Evolutionary conservation across 2,113 vertebrate species (phyloP).

Genomic region (Sinocyclocheilus anshuiensis): DNA sequence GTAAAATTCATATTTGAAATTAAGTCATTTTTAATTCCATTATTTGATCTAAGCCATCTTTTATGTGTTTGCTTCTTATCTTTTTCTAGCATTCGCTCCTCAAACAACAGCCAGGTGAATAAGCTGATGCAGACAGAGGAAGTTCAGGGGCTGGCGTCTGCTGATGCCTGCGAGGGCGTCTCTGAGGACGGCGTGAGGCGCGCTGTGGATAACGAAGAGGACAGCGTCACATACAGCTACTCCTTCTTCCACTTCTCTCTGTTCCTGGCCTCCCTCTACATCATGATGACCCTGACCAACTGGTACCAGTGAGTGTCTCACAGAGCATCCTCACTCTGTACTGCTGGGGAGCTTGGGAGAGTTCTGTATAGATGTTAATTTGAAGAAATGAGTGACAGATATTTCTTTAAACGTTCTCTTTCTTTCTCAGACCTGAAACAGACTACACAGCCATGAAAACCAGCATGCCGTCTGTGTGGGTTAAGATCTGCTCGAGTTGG

Average conservation of each 20-base stretch:
- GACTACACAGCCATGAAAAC: conserved; percentile 76
- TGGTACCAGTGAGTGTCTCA: conserved; percentile 88
- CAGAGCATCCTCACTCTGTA: background rate
- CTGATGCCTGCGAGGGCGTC: background rate
- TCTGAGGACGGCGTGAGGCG: conserved; percentile 70
- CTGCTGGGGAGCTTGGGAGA: too few species aligned
- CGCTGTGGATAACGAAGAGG: conserved; percentile 90
- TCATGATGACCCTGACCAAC: conserved; percentile 99
- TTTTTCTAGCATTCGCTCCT: conserved; percentile 82
- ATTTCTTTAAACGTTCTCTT: background rate
- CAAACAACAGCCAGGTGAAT: conserved; percentile 90
- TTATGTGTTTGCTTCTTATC: background rate
- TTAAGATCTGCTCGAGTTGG: conserved; percentile 96
- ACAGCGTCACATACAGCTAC: conserved; percentile 88
- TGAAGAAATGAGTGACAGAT: background rate
- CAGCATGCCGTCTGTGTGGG: conserved; percentile 93
- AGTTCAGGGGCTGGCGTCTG: background rate
- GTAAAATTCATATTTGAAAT: background rate
- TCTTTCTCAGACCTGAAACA: conserved; percentile 78
- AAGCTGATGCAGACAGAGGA: conserved; percentile 93
- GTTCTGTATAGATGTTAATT: too few species aligned
- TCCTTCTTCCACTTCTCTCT: conserved; percentile 96
- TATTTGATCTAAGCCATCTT: background rate
- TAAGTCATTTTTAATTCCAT: too few species aligned
- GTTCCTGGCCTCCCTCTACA: conserved; percentile 88